phyloP scores from a whole-genome alignment of 2,113 vertebrate species.

The Poicephalus meyeri region DNA sequence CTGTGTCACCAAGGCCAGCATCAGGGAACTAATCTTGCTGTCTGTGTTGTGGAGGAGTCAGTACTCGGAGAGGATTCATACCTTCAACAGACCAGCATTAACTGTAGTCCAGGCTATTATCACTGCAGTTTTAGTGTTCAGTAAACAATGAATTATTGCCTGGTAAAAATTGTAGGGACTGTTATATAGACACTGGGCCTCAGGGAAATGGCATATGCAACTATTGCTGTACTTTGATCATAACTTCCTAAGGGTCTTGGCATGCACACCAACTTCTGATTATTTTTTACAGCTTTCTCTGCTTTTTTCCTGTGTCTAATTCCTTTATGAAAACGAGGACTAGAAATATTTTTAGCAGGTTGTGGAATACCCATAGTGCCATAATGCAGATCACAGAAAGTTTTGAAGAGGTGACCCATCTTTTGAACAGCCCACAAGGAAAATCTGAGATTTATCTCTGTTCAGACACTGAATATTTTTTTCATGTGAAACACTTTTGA shows the following conservation, averaged over 20 bases:
- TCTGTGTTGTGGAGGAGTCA: background rate
- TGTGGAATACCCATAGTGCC: background rate
- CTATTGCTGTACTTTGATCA: slow-evolving; percentile 38
- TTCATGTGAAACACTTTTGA: background rate
- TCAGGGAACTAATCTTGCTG: background rate
- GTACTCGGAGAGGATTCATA: background rate
- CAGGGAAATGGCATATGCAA: background rate
- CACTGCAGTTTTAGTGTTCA: background rate
- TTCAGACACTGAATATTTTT: background rate
- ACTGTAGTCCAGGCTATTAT: background rate
- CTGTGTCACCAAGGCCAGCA: background rate
- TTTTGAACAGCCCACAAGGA: background rate
- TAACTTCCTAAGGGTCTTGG: background rate
- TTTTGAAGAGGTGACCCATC: background rate
- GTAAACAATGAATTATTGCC: slow-evolving; percentile 4
- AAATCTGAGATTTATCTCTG: background rate
- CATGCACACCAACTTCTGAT: slow-evolving; percentile 6
- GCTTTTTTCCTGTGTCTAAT: background rate
- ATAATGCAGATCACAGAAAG: background rate
- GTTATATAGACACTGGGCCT: background rate
- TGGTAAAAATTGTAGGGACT: slow-evolving; percentile 4
- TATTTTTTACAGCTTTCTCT: slow-evolving; percentile 44
- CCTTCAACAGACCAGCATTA: background rate
- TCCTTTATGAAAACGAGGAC: background rate
- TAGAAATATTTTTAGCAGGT: background rate